Percentiles rank a stretch among this genome's conserved stretches.
Evolutionary conservation across 2,113 vertebrate species (phyloP).

Genomic region (Psophia crepitans): DNA sequence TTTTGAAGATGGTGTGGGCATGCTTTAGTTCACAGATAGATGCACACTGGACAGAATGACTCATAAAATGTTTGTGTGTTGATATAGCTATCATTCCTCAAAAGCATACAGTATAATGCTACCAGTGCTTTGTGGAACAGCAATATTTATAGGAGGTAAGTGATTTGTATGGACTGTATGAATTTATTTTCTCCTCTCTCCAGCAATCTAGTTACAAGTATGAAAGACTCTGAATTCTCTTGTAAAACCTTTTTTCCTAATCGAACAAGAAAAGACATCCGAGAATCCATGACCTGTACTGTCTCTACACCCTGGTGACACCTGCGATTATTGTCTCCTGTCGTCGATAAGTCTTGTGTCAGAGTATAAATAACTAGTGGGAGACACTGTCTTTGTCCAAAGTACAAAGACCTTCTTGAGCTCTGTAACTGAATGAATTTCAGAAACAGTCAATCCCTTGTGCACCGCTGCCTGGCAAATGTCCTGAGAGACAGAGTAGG

Average conservation of each 20-base stretch:
- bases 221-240: neutral
- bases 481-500: neutral
- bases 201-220: neutral
- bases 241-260: neutral
- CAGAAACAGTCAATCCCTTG: neutral
- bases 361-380: neutral
- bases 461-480: neutral
- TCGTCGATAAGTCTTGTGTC: neutral
- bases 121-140: neutral
- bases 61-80: neutral
- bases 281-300: neutral
- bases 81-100: neutral
- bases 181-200: neutral
- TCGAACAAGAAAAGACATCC: neutral
- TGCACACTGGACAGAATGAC: neutral
- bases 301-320: neutral
- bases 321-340: neutral
- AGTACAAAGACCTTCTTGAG: neutral
- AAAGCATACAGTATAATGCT: neutral
- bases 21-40: neutral
- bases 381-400: neutral
- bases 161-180: neutral
- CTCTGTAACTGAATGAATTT: neutral
- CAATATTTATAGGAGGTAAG: neutral
- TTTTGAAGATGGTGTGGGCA: neutral